Percentiles rank a stretch among this genome's conserved stretches.
These are phyloP conservation scores for Copidosoma floridanum DNA, from an alignment of 1,140 invertebrate genomes.

Conservation along the genomic window DNA sequence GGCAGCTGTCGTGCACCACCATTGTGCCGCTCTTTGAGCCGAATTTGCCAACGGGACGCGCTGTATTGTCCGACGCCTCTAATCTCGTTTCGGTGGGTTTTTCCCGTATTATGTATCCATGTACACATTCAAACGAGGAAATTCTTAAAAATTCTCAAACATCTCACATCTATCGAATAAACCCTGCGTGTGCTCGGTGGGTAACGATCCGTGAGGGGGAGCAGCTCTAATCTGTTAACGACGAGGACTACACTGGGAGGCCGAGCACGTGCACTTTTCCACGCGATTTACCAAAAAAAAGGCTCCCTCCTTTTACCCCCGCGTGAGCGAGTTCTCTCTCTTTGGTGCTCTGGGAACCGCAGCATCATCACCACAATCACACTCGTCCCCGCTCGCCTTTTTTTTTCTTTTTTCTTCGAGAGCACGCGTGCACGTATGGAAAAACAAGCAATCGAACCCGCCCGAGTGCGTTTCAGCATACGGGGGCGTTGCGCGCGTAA, in stretches of 20 bases:
- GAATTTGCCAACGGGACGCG: too few relatives aligned
- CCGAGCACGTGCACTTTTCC: conserved; percentile 41
- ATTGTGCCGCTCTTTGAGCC: too few relatives aligned
- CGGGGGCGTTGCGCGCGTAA: conserved; percentile 40
- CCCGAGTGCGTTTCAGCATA: conserved; percentile 17
- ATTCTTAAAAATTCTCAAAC: too few relatives aligned
- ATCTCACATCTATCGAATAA: too few relatives aligned
- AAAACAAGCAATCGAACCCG: conserved; percentile 11
- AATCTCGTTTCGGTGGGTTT: too few relatives aligned
- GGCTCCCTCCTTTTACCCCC: conserved; percentile 17
- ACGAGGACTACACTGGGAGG: conserved; percentile 41
- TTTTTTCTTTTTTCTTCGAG: conserved; percentile 20
- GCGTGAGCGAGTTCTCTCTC: conserved; percentile 26
- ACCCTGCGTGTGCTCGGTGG: too few relatives aligned
- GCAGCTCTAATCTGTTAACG: conserved; percentile 55
- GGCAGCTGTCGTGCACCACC: conserved; percentile 16
- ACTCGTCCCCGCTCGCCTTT: conserved; percentile 19
- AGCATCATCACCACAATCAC: too few relatives aligned
- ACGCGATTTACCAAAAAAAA: conserved; percentile 55
- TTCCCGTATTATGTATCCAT: too few relatives aligned
- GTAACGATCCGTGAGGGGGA: too few relatives aligned
- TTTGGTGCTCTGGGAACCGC: too few relatives aligned
- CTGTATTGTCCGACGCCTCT: conserved; percentile 35
- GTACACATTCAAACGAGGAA: too few relatives aligned
- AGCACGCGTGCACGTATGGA: background rate